These are phyloP conservation scores for Uloborus plumipes DNA, from an alignment of 2,888 invertebrate species.

Conservation along the genomic window DNA sequence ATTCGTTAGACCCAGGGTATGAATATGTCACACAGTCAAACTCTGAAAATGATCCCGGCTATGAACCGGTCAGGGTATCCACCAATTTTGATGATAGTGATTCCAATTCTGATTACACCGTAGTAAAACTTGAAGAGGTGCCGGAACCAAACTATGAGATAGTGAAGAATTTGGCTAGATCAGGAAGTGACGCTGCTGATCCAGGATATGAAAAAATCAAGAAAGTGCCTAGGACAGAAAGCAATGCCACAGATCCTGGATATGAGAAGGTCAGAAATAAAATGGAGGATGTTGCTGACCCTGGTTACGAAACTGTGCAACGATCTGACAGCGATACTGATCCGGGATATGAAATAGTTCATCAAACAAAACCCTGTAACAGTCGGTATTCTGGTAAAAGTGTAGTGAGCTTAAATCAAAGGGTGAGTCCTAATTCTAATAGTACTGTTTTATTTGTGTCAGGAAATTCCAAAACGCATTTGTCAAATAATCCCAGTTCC, in stretches of 20 bases:
- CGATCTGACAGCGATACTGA: conserved; percentile 59
- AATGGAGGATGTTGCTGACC: conserved; percentile 39
- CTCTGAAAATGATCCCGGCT: conserved; percentile 59
- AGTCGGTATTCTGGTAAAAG: conserved; percentile 22
- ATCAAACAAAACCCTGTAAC: conserved; percentile 26
- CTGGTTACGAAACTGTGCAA: conserved; percentile 61
- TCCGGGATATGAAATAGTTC: conserved; percentile 64
- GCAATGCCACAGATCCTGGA: conserved; percentile 63
- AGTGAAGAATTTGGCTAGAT: conserved; percentile 49
- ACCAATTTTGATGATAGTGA: conserved; percentile 54
- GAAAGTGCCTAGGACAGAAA: conserved; percentile 50
- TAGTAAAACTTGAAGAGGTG: conserved; percentile 44
- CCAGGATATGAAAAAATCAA: conserved; percentile 63
- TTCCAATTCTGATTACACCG: conserved; percentile 55
- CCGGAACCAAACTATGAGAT: conserved; percentile 53
- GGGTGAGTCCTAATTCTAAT: conserved; percentile 15
- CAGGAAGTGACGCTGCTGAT: conserved; percentile 60
- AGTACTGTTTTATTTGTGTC: conserved; percentile 58
- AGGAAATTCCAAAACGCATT: conserved; percentile 30
- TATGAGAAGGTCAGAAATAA: conserved; percentile 59
- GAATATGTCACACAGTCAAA: conserved; percentile 43
- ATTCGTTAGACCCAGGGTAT: conserved; percentile 55
- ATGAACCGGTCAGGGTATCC: conserved; percentile 61
- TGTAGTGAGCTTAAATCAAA: neutral
- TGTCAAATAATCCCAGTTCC: conserved; percentile 6